Conservation (phyloP, 2,113 vertebrate genomes). For the Amphilophus citrinellus region DNA sequence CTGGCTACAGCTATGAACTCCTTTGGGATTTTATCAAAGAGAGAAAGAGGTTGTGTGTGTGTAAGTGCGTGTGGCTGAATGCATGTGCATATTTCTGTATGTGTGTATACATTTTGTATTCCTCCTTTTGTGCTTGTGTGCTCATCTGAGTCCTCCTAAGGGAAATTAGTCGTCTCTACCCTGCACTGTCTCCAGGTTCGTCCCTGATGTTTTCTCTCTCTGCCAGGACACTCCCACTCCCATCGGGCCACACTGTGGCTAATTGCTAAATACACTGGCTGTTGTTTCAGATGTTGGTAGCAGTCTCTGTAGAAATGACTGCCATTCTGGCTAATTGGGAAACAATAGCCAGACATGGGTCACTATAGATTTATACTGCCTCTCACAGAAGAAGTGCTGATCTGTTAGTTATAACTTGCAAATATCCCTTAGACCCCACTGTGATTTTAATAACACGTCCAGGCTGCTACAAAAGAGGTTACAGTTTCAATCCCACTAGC, state of each 20-base stretch:
- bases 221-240: conserved; percentile 72
- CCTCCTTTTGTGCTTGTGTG: conserved; percentile 37
- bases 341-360: conserved; percentile 49
- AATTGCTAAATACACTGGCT: conserved; percentile 77
- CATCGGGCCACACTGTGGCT: conserved; percentile 63
- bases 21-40: conserved; percentile 52
- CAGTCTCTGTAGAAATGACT: conserved; percentile 60
- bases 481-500: not conserved
- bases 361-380: conserved; percentile 8
- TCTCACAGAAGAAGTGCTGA: conserved; percentile 17
- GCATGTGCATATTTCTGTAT: conserved; percentile 54
- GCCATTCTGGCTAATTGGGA: conserved; percentile 50
- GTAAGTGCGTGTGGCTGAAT: conserved; percentile 34
- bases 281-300: conserved; percentile 73
- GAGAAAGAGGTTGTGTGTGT: conserved; percentile 25
- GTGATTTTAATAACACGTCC: not conserved
- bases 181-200: conserved; percentile 60
- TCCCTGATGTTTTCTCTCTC: conserved; percentile 70
- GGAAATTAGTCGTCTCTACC: conserved; percentile 77
- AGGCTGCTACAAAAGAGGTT: not conserved
- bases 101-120: conserved; percentile 47
- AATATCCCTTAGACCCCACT: not conserved
- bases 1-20: conserved; percentile 47
- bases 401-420: not conserved
- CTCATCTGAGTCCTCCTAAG: conserved; percentile 68